Evolutionary conservation across 2,113 vertebrate genomes (phyloP).

Genomic region (Athene cunicularia): DNA sequence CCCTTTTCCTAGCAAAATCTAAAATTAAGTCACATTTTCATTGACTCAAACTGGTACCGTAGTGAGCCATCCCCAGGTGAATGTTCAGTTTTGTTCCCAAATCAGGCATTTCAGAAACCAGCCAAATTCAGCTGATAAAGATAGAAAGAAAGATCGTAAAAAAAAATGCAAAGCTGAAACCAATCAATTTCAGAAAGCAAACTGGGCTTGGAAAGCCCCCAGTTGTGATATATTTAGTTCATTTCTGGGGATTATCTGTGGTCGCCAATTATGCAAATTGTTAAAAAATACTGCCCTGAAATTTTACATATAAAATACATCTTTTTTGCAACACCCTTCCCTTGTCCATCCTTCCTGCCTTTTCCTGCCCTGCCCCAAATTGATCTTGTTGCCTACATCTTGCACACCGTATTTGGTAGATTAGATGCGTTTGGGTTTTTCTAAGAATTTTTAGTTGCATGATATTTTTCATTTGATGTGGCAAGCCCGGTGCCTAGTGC

Average conservation of each 20-base stretch:
- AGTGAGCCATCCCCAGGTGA: neutral
- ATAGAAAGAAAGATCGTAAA: neutral
- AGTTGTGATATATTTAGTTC: conserved; percentile 40
- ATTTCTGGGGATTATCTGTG: conserved; percentile 58
- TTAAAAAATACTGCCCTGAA: neutral
- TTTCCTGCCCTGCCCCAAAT: neutral
- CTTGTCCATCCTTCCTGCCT: neutral
- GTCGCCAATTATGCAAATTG: conserved; percentile 50
- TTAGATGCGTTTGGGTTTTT: neutral
- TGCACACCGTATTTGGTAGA: neutral
- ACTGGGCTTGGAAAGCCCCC: conserved; percentile 55
- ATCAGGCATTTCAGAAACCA: neutral
- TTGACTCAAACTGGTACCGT: neutral
- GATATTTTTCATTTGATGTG: neutral
- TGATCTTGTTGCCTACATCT: neutral
- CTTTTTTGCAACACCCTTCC: neutral
- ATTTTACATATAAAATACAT: neutral
- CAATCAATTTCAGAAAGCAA: conserved; percentile 44
- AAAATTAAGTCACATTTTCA: neutral
- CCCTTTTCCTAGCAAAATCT: conserved; percentile 16
- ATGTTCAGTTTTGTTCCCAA: neutral
- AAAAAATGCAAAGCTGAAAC: conserved; percentile 39
- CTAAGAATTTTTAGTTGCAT: neutral
- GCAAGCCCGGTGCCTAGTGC: neutral
- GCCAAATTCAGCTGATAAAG: neutral